phyloP scores from a whole-genome alignment of 2,113 vertebrate genomes.

The Numida meleagris region DNA sequence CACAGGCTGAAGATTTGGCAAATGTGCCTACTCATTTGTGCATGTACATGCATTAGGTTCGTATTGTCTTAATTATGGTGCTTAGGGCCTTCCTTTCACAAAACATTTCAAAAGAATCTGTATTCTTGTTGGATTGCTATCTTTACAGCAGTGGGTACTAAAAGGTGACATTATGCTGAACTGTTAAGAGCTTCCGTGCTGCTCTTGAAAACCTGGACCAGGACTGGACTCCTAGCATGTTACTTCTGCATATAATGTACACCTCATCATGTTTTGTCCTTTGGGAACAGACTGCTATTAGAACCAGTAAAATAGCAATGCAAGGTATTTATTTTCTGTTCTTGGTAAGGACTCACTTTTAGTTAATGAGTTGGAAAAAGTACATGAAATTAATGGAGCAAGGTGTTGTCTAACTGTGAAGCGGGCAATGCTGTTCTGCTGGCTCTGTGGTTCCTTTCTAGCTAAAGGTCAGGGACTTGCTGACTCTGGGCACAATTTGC shows the following conservation, averaged over 20 bases:
- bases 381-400: neutral
- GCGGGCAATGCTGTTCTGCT: neutral
- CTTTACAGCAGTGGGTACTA: neutral
- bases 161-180: neutral
- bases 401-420: neutral
- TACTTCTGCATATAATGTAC: neutral
- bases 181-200: neutral
- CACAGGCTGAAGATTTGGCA: neutral
- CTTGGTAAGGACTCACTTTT: neutral
- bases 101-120: neutral
- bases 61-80: neutral
- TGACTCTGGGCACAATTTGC: neutral
- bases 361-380: constrained; percentile 30
- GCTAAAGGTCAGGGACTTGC: neutral
- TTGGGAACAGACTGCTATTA: neutral
- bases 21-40: neutral
- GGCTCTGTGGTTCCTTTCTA: neutral
- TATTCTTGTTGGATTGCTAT: neutral
- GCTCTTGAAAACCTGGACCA: neutral
- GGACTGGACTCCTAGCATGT: neutral
- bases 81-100: neutral
- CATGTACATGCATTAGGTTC: neutral
- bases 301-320: neutral
- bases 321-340: neutral
- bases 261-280: neutral